Evolutionary conservation across 2,797 vertebrate genomes (phyloP).

Genomic region (Acanthurus tractus): DNA sequence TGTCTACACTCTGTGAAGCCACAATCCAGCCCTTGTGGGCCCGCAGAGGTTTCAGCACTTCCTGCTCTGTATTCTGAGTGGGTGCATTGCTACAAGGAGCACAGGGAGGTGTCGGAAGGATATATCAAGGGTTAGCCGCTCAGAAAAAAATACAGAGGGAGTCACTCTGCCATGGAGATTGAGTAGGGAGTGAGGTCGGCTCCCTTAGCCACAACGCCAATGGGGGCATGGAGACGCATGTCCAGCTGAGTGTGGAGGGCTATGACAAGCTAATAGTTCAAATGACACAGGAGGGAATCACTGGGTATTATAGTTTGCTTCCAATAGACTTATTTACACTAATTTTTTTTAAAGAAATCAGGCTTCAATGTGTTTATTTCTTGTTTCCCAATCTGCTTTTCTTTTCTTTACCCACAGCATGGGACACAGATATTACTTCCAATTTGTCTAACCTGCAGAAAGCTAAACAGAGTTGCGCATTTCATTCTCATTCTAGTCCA

Average conservation of each 20-base stretch:
- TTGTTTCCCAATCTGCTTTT: neutral
- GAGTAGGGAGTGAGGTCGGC: constrained; percentile 5
- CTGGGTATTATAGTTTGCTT: constrained; percentile 12
- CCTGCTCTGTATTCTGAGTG: constrained; percentile 53
- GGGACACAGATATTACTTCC: neutral
- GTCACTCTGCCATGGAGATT: constrained; percentile 23
- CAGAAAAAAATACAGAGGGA: constrained; percentile 36
- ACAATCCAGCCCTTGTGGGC: constrained; percentile 12
- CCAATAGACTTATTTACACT: neutral
- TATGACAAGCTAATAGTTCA: constrained; percentile 30
- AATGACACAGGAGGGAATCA: constrained; percentile 22
- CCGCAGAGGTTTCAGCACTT: constrained; percentile 31
- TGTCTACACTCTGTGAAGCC: neutral
- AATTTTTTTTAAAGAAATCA: neutral
- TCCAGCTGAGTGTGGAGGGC: constrained; percentile 5
- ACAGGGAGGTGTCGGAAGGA: constrained; percentile 30
- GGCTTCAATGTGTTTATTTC: neutral
- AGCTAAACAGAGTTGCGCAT: neutral
- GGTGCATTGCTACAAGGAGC: neutral
- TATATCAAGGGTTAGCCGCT: constrained; percentile 48
- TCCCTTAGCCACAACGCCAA: neutral
- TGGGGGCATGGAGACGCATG: neutral
- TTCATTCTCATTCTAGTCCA: neutral
- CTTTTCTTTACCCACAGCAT: neutral
- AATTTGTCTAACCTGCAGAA: constrained; percentile 10